These are phyloP conservation scores for Seira musarum DNA, from an alignment of 2,888 invertebrate genomes.

Conservation along the genomic window DNA sequence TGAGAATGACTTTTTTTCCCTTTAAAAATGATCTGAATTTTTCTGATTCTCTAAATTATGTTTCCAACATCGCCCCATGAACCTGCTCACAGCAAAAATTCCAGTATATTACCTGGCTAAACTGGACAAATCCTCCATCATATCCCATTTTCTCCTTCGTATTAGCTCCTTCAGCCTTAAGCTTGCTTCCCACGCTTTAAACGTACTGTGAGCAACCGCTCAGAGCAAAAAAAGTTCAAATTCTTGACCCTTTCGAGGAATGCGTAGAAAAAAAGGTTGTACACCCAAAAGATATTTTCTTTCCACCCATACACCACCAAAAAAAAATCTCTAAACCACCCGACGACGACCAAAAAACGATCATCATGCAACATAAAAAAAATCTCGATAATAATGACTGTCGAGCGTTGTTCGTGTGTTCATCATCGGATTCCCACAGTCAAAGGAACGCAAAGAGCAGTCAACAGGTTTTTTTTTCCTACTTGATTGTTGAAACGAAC, in stretches of 20 bases:
- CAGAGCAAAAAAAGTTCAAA: constrained; percentile 36
- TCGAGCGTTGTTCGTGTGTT: constrained; percentile 35
- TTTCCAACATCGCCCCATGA: too few species aligned
- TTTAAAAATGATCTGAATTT: too few species aligned
- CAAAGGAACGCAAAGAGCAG: neutral
- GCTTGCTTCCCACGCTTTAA: constrained; percentile 7
- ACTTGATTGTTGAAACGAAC: too few species aligned
- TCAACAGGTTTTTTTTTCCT: too few species aligned
- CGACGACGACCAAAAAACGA: neutral
- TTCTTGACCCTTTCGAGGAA: constrained; percentile 38
- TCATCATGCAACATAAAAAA: neutral
- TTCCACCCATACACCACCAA: constrained; percentile 11
- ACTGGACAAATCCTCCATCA: too few species aligned
- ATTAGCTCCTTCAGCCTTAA: too few species aligned
- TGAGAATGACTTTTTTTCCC: too few species aligned
- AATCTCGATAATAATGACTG: constrained; percentile 22
- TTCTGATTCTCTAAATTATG: too few species aligned
- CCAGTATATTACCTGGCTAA: too few species aligned
- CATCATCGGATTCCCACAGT: constrained; percentile 25
- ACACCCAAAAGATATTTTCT: neutral
- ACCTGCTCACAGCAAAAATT: too few species aligned
- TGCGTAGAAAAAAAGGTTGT: constrained; percentile 15
- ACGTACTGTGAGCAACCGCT: neutral
- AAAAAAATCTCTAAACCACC: neutral
- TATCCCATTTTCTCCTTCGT: too few species aligned